These are phyloP conservation scores for Rhinogobius similis DNA, from an alignment of 2,113 vertebrate genomes.

Conservation along the genomic window DNA sequence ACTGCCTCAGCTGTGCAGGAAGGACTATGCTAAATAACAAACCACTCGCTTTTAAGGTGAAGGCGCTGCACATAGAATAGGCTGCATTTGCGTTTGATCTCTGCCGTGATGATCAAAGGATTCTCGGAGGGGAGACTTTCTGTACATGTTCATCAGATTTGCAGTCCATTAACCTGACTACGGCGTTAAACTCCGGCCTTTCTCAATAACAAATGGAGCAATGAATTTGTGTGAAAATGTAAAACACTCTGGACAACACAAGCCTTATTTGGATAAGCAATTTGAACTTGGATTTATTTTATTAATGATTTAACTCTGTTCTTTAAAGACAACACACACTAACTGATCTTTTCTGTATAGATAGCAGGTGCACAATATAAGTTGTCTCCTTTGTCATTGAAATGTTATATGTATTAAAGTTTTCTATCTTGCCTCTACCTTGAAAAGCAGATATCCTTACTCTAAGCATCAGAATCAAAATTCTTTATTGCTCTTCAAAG, in stretches of 20 bases:
- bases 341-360: background rate
- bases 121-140: background rate
- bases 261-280: background rate
- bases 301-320: background rate
- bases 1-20: background rate
- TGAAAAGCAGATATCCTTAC: too few relatives aligned
- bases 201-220: background rate
- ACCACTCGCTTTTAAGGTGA: background rate
- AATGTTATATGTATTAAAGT: too few relatives aligned
- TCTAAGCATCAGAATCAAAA: too few relatives aligned
- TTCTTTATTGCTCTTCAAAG: too few relatives aligned
- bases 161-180: slow-evolving; percentile 10
- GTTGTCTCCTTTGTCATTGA: too few relatives aligned
- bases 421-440: background rate
- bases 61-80: background rate
- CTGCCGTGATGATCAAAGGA: background rate
- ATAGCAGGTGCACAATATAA: background rate
- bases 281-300: background rate
- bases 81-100: slow-evolving; percentile 11
- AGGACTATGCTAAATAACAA: background rate
- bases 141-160: slow-evolving; percentile 6
- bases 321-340: background rate
- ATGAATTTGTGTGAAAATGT: background rate
- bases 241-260: background rate
- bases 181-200: background rate